These are phyloP conservation scores for Cryptophagus acutangulus DNA, from an alignment of 2,888 invertebrate genomes.

Conservation along the genomic window DNA sequence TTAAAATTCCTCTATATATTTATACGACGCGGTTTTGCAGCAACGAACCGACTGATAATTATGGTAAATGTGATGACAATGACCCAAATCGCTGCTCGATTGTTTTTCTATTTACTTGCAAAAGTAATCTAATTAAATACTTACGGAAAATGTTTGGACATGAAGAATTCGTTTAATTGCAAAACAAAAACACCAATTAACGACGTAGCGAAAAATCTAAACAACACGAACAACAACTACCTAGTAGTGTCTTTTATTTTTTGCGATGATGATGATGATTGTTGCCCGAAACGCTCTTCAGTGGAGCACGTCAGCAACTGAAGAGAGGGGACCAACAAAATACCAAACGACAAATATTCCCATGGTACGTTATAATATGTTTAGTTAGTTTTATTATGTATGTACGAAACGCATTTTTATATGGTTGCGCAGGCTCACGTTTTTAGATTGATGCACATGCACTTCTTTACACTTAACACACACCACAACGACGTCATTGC, in stretches of 20 bases:
- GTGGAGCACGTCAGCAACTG: conserved; percentile 23
- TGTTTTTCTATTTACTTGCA: no score
- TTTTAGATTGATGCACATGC: conserved; percentile 16
- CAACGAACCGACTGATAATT: no score
- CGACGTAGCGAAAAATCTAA: neutral
- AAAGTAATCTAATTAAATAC: no score
- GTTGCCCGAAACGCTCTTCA: conserved; percentile 18
- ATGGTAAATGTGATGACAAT: no score
- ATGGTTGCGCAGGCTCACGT: conserved; percentile 10
- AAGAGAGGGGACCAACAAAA: conserved; percentile 16
- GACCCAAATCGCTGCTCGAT: no score
- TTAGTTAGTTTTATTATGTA: neutral
- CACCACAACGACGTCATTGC: conserved; percentile 10
- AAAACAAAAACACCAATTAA: neutral
- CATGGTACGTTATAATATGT: no score
- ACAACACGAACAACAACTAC: conserved; percentile 13
- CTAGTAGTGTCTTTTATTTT: conserved; percentile 12
- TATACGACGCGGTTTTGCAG: no score
- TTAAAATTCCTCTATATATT: no score
- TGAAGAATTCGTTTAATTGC: conserved; percentile 17
- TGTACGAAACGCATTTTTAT: neutral
- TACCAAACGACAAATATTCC: conserved; percentile 9
- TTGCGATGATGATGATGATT: conserved; percentile 17
- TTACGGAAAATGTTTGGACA: conserved; percentile 27
- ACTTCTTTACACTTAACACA: conserved; percentile 11